A percentile compares a stretch with the other conserved stretches of the same genome.
These are phyloP conservation scores for Neomonachus schauinslandi DNA, from an alignment of 2,113 vertebrate genomes.

Conservation along the genomic window DNA sequence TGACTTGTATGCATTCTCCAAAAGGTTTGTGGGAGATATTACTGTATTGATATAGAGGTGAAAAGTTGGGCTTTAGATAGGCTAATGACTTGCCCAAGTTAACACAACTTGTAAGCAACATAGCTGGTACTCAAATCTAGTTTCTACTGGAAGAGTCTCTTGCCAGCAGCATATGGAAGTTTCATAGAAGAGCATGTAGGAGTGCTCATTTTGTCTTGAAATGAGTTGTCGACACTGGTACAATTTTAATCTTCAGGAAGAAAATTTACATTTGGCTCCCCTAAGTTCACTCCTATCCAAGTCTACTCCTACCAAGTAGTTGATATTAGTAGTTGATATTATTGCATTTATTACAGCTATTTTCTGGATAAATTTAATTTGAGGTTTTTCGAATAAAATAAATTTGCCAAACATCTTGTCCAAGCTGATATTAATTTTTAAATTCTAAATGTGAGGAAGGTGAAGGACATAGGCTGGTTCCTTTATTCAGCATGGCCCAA, in stretches of 20 bases:
- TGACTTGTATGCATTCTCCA: neutral
- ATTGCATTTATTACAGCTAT: neutral
- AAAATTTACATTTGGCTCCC: neutral
- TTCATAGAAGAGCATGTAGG: neutral
- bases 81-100: neutral
- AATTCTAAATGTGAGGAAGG: neutral
- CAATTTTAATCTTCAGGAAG: neutral
- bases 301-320: neutral
- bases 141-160: neutral
- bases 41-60: neutral
- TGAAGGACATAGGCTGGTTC: neutral
- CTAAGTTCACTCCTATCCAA: neutral
- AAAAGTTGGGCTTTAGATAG: neutral
- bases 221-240: neutral
- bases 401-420: neutral
- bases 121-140: neutral
- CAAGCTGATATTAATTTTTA: neutral
- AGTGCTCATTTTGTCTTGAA: neutral
- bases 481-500: neutral
- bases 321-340: neutral
- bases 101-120: neutral
- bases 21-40: neutral
- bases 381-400: neutral
- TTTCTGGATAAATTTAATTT: neutral
- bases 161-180: neutral